These are phyloP conservation scores for Automeris io DNA, from an alignment of 2,888 invertebrate genomes.

Conservation along the genomic window DNA sequence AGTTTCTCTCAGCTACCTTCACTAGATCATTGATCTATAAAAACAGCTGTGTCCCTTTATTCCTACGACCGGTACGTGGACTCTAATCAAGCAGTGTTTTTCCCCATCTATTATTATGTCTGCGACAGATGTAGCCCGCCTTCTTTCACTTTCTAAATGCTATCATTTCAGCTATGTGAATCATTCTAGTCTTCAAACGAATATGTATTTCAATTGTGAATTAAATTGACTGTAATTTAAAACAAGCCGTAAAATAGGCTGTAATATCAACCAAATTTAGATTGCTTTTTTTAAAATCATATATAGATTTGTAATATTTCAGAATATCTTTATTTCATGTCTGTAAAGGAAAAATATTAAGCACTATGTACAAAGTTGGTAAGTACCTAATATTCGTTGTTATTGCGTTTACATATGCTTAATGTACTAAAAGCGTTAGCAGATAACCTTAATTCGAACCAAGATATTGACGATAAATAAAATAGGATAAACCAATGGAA, in stretches of 20 bases:
- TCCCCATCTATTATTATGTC: too few species aligned
- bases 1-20: too few species aligned
- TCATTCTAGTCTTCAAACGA: too few species aligned
- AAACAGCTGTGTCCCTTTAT: too few species aligned
- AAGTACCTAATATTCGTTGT: conserved; percentile 52
- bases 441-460: neutral
- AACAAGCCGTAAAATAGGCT: too few species aligned
- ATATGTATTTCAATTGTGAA: too few species aligned
- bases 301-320: conserved; percentile 18
- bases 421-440: neutral
- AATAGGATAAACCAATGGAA: neutral
- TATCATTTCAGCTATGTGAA: neutral
- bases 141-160: too few species aligned
- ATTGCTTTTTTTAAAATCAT: neutral
- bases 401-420: neutral
- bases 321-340: conserved; percentile 32
- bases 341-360: conserved; percentile 86
- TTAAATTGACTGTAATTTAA: too few species aligned
- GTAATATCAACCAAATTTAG: too few species aligned
- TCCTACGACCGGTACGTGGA: too few species aligned
- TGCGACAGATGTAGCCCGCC: conserved; percentile 5
- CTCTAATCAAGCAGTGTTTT: too few species aligned
- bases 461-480: neutral
- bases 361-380: conserved; percentile 92
- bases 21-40: too few species aligned